phyloP scores from a whole-genome alignment of 2,888 invertebrate genomes.

The Blomia tropicalis region DNA sequence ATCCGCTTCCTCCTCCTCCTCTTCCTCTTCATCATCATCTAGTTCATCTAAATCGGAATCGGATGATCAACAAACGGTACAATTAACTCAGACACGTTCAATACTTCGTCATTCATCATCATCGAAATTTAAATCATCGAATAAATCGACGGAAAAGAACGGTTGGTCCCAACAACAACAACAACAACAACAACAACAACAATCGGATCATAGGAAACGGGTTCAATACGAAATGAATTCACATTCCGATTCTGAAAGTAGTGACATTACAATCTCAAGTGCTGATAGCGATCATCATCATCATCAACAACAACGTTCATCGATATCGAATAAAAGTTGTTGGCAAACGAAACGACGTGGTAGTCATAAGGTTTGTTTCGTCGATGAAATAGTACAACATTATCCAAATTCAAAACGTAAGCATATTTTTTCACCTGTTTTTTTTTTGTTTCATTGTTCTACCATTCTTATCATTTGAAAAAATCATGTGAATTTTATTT shows the following conservation, averaged over 20 bases:
- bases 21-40: not conserved
- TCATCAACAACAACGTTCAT: not conserved
- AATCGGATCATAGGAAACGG: not conserved
- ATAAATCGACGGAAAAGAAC: not conserved
- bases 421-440: too few species aligned
- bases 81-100: not conserved
- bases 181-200: not conserved
- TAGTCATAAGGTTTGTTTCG: not conserved
- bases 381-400: constrained; percentile 8
- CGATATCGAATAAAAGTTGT: not conserved
- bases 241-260: constrained; percentile 7
- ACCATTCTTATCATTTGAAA: too few species aligned
- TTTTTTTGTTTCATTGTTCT: too few species aligned
- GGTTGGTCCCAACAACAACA: not conserved
- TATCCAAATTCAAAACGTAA: too few species aligned
- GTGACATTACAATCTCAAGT: constrained; percentile 1
- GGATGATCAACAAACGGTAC: not conserved
- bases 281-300: not conserved
- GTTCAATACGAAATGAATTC: not conserved
- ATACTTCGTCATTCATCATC: not conserved
- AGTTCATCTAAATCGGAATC: not conserved
- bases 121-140: not conserved
- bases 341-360: not conserved
- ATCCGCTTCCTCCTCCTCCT: not conserved
- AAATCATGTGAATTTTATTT: too few species aligned